These are phyloP conservation scores for Cottus gobio DNA, from an alignment of 2,113 vertebrate genomes.

Conservation along the genomic window DNA sequence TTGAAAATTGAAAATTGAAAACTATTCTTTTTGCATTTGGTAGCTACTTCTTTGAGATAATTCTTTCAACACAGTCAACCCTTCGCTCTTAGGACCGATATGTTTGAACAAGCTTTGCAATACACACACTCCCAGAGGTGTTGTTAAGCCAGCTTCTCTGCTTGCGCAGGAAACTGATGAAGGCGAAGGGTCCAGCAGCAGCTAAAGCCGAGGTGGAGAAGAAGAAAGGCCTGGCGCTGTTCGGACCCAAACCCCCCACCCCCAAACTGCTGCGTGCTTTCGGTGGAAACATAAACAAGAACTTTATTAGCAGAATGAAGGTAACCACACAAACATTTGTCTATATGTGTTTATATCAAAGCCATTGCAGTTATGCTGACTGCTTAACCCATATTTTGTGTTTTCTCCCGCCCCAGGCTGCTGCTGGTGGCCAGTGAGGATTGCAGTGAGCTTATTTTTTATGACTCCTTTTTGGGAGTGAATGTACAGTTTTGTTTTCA, in stretches of 20 bases:
- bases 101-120: too few relatives aligned
- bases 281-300: constrained; percentile 65
- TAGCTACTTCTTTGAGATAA: background rate
- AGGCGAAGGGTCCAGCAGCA: constrained; percentile 84
- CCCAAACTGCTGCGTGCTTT: constrained; percentile 88
- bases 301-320: constrained; percentile 67
- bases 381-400: background rate
- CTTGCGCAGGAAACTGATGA: constrained; percentile 86
- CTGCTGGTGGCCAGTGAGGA: constrained; percentile 2
- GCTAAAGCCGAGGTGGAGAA: constrained; percentile 71
- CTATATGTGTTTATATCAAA: background rate
- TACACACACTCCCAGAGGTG: background rate
- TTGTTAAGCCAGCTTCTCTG: background rate
- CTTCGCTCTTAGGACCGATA: background rate
- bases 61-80: too few relatives aligned
- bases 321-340: constrained; percentile 37
- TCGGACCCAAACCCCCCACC: constrained; percentile 84
- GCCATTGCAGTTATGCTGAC: background rate
- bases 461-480: constrained; percentile 67
- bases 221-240: constrained; percentile 83
- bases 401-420: constrained; percentile 17
- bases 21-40: background rate
- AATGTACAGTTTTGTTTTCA: constrained; percentile 43
- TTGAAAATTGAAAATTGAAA: background rate
- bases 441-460: background rate